Evolutionary conservation across 2,113 vertebrate species (phyloP).

Genomic region (Natator depressus): DNA sequence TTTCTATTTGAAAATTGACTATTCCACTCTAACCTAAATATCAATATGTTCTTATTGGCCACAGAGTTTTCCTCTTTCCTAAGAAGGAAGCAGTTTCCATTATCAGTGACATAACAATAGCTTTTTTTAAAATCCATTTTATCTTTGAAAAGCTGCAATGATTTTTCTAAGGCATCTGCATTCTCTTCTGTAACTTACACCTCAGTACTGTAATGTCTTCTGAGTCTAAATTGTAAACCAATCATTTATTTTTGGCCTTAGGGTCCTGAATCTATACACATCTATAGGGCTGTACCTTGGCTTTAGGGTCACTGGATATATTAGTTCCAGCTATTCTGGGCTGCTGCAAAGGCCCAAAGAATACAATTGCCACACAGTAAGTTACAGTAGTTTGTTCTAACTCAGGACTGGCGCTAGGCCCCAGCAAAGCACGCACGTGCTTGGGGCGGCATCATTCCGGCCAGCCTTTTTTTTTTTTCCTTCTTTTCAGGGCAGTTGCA

Average conservation of each 20-base stretch:
- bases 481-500: no score
- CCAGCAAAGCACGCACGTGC: no score
- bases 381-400: background rate
- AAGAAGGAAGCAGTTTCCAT: background rate
- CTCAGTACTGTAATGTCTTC: background rate
- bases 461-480: no score
- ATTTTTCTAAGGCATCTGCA: background rate
- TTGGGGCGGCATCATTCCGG: no score
- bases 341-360: background rate
- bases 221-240: background rate
- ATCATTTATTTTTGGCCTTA: background rate
- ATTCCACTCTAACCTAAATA: background rate
- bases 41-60: background rate
- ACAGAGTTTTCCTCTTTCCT: background rate
- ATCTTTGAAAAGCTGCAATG: background rate
- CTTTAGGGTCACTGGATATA: background rate
- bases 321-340: background rate
- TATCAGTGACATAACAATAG: background rate
- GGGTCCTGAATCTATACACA: background rate
- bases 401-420: background rate
- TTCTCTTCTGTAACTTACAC: background rate
- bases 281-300: background rate
- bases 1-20: background rate
- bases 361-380: background rate
- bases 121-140: background rate